Percentiles rank a stretch among this genome's conserved stretches.
These are phyloP conservation scores for Octonoba sinensis DNA, from an alignment of 2,888 invertebrate genomes.

Conservation along the genomic window DNA sequence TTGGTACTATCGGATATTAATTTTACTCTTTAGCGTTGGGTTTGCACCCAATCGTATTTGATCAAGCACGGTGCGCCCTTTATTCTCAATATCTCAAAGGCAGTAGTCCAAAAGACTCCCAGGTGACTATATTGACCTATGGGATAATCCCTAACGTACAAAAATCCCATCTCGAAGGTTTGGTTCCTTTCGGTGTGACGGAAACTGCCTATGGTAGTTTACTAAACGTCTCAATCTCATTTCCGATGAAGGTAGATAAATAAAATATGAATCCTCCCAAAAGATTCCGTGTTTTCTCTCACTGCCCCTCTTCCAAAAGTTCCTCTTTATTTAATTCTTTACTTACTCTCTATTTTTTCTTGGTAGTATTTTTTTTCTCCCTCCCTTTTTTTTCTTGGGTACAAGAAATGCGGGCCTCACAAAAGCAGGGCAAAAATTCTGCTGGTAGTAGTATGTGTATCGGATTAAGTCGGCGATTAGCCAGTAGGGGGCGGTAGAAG, in stretches of 20 bases:
- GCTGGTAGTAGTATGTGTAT: slow-evolving; percentile 59
- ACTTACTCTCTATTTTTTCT: too few species aligned
- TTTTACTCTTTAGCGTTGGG: too few species aligned
- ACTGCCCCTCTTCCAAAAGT: slow-evolving; percentile 9
- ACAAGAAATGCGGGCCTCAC: slow-evolving; percentile 34
- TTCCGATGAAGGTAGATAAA: slow-evolving; percentile 17
- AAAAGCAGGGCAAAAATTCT: slow-evolving; percentile 31
- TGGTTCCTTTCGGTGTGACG: slow-evolving; percentile 5
- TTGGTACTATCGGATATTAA: too few species aligned
- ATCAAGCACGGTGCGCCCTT: too few species aligned
- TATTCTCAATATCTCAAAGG: too few species aligned
- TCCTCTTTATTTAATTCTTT: neutral
- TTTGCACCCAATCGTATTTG: too few species aligned
- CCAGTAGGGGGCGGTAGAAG: slow-evolving; percentile 20
- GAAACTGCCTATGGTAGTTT: neutral
- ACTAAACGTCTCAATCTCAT: slow-evolving; percentile 53
- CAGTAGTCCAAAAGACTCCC: too few species aligned
- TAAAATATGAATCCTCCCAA: slow-evolving; percentile 43
- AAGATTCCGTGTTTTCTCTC: slow-evolving; percentile 3
- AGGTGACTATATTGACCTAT: too few species aligned
- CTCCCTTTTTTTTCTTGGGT: neutral
- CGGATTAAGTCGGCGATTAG: slow-evolving; percentile 57
- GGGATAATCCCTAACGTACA: too few species aligned
- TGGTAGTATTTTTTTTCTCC: too few species aligned
- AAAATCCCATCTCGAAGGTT: too few species aligned